A percentile compares a stretch with the other conserved stretches of the same genome.
Evolutionary conservation across 2,113 vertebrate genomes (phyloP).

Genomic region (Corvus cornix): DNA sequence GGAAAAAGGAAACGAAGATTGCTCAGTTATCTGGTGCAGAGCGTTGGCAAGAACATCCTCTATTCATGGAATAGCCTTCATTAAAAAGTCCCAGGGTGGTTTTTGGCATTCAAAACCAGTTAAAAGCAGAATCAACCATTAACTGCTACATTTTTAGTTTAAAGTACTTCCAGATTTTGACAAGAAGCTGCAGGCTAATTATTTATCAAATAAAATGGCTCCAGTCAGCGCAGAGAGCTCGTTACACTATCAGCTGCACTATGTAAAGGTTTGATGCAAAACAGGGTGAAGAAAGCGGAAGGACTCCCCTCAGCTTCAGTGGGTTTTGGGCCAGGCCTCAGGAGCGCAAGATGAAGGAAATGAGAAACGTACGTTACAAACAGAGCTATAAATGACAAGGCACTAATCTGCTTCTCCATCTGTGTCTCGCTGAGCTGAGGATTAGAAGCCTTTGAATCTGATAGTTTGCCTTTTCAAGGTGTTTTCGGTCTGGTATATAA

Average conservation of each 20-base stretch:
- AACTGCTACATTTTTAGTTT: conserved; percentile 1
- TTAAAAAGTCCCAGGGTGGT: conserved; percentile 42
- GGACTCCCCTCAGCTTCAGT: not conserved
- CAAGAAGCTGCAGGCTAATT: not conserved
- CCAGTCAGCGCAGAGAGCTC: not conserved
- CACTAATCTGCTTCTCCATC: conserved; percentile 33
- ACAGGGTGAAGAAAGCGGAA: not conserved
- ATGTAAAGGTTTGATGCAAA: conserved; percentile 8
- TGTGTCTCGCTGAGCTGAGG: not conserved
- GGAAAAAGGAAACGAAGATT: conserved; percentile 52
- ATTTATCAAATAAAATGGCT: not conserved
- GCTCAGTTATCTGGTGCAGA: conserved; percentile 45
- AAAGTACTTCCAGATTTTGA: conserved; percentile 50
- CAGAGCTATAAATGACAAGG: not conserved
- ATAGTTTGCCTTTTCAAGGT: not conserved
- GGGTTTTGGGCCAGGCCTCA: conserved; percentile 6
- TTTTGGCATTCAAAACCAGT: conserved; percentile 50
- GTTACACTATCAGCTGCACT: not conserved
- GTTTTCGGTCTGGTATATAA: not conserved
- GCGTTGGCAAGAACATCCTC: conserved; percentile 49
- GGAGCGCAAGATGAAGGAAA: conserved; percentile 13
- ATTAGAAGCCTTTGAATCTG: not conserved
- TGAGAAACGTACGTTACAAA: not conserved
- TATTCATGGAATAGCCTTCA: conserved; percentile 54
- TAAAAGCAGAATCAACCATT: conserved; percentile 37